These are phyloP conservation scores for Campylorhamphus procurvoides DNA, from an alignment of 2,113 vertebrate species.

Conservation along the genomic window DNA sequence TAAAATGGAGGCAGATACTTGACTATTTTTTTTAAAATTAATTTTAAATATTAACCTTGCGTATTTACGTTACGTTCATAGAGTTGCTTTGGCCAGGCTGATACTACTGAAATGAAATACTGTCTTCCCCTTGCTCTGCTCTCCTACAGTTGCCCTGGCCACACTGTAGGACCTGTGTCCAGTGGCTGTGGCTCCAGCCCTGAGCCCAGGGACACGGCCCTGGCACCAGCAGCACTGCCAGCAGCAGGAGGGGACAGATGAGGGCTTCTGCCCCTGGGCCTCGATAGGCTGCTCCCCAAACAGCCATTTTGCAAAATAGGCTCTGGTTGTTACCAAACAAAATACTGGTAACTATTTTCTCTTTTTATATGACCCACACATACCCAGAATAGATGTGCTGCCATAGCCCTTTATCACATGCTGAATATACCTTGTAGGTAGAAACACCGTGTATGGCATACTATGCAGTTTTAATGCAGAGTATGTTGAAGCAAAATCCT, in stretches of 20 bases:
- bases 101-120: accelerated
- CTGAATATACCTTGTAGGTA: accelerated
- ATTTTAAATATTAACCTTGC: not conserved
- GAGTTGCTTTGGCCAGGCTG: not conserved
- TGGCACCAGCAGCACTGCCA: not conserved
- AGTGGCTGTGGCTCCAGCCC: accelerated
- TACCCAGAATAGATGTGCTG: accelerated
- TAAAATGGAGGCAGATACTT: not conserved
- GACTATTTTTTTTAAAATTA: not conserved
- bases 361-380: accelerated
- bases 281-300: not conserved
- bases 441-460: accelerated
- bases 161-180: accelerated
- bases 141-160: not conserved
- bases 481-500: not conserved
- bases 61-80: not conserved
- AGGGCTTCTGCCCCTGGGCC: not conserved
- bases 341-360: not conserved
- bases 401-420: not conserved
- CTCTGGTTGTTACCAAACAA: not conserved
- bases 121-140: not conserved
- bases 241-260: accelerated
- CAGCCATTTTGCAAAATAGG: not conserved
- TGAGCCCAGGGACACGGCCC: not conserved
- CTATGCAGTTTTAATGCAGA: not conserved